Percentiles rank a stretch among this genome's conserved stretches.
Conservation (phyloP, 2,888 invertebrate genomes). For the Orchesella flavescens region DNA sequence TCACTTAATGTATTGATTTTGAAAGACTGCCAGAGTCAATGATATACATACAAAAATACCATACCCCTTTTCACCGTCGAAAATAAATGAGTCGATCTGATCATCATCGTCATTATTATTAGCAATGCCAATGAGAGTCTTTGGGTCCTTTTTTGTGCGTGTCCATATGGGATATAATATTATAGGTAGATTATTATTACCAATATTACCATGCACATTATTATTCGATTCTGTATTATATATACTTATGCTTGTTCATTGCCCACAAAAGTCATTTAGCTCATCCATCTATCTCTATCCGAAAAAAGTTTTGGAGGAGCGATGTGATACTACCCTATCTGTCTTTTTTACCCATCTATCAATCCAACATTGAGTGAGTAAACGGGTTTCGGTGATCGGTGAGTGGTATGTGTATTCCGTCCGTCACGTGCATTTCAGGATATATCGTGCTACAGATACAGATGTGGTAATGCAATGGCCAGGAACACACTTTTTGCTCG, state of each 20-base stretch:
- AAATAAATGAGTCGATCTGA: conserved; percentile 51
- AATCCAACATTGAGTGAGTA: conserved; percentile 23
- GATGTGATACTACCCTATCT: conserved; percentile 8
- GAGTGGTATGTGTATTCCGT: conserved; percentile 45
- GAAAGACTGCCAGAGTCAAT: too few species aligned
- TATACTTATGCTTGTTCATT: neutral
- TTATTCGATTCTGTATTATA: too few species aligned
- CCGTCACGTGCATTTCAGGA: conserved; percentile 39
- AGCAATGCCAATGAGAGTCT: conserved; percentile 32
- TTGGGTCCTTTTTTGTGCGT: conserved; percentile 24
- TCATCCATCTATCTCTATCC: conserved; percentile 36
- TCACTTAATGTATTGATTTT: conserved; percentile 24
- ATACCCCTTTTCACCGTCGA: conserved; percentile 25
- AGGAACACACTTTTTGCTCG: conserved; percentile 11
- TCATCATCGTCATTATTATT: conserved; percentile 51
- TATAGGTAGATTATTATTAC: conserved; percentile 10
- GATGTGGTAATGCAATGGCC: conserved; percentile 36
- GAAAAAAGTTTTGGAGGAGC: conserved; percentile 7
- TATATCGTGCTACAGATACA: conserved; percentile 25
- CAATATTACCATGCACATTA: too few species aligned
- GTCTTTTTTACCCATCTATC: conserved; percentile 42
- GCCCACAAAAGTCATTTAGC: conserved; percentile 50
- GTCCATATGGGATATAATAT: conserved; percentile 22
- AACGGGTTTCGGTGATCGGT: conserved; percentile 40
- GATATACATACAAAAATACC: too few species aligned